Evolutionary conservation across 2,113 vertebrate species (phyloP).

Genomic region (Mugil cephalus): DNA sequence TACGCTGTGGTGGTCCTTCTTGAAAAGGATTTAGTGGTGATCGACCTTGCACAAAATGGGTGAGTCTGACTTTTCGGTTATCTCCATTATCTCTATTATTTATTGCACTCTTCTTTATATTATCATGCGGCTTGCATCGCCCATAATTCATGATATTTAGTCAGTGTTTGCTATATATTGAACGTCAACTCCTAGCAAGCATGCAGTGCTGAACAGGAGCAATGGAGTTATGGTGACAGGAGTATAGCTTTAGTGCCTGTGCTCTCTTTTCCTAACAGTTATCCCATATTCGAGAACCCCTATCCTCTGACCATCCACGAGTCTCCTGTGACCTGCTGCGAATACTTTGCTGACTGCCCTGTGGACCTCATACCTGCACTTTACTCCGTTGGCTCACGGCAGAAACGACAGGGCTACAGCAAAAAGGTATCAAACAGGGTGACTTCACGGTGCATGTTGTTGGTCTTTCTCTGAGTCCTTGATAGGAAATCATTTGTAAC

Average conservation of each 20-base stretch:
- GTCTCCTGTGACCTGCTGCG: slow-evolving; percentile 99
- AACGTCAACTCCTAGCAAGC: background rate
- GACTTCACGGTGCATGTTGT: background rate
- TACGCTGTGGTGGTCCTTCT: slow-evolving; percentile 98
- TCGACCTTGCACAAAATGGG: slow-evolving; percentile 99
- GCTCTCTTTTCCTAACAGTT: slow-evolving; percentile 82
- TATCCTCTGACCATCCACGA: slow-evolving; percentile 98
- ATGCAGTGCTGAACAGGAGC: slow-evolving; percentile 1
- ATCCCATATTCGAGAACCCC: slow-evolving; percentile 99
- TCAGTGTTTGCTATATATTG: background rate
- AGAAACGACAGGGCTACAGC: slow-evolving; percentile 99
- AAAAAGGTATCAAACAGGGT: slow-evolving; percentile 89
- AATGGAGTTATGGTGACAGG: background rate
- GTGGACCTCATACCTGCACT: slow-evolving; percentile 98
- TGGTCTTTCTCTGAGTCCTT: too few species aligned
- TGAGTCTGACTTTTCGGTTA: slow-evolving; percentile 82
- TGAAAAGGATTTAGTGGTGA: slow-evolving; percentile 99
- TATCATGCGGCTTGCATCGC: too few species aligned
- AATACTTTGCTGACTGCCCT: slow-evolving; percentile 98
- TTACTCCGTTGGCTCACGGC: slow-evolving; percentile 96
- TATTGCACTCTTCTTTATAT: background rate
- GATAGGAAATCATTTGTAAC: background rate
- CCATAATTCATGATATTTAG: background rate
- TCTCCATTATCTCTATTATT: slow-evolving; percentile 22
- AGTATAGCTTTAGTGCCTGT: background rate